Evolutionary conservation across 1,140 invertebrate species (phyloP).

Genomic region (Zophobas atratus): DNA sequence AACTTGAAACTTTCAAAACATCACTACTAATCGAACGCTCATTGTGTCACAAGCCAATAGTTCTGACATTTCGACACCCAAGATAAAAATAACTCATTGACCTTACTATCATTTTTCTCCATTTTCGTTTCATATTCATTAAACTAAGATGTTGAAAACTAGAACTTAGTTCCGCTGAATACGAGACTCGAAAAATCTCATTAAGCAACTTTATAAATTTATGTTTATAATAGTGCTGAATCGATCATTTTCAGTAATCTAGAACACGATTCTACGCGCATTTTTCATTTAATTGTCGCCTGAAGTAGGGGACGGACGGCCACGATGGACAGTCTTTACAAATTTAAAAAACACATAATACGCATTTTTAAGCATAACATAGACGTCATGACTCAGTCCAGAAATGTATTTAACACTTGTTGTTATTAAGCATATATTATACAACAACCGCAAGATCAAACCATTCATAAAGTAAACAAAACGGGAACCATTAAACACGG

Average conservation of each 20-base stretch:
- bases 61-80: constrained; percentile 13
- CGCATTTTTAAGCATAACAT: no score
- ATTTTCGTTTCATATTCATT: constrained; percentile 26
- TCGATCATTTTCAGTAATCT: constrained; percentile 26
- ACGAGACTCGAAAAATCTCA: constrained; percentile 42
- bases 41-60: constrained; percentile 24
- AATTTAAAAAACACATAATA: no score
- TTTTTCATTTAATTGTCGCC: constrained; percentile 37
- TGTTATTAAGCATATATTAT: no score
- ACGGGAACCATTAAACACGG: no score
- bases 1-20: neutral
- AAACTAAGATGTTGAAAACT: constrained; percentile 36
- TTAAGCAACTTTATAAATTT: constrained; percentile 45
- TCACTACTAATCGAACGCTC: constrained; percentile 10
- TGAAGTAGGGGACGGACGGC: neutral
- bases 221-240: constrained; percentile 43
- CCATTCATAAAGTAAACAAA: no score
- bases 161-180: constrained; percentile 45
- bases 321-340: neutral
- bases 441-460: no score
- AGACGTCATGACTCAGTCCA: no score
- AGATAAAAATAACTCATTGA: constrained; percentile 25
- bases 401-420: no score
- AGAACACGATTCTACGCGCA: constrained; percentile 36
- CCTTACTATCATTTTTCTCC: neutral